phyloP scores from a whole-genome alignment of 1,140 invertebrate species.

The Microplitis mediator region DNA sequence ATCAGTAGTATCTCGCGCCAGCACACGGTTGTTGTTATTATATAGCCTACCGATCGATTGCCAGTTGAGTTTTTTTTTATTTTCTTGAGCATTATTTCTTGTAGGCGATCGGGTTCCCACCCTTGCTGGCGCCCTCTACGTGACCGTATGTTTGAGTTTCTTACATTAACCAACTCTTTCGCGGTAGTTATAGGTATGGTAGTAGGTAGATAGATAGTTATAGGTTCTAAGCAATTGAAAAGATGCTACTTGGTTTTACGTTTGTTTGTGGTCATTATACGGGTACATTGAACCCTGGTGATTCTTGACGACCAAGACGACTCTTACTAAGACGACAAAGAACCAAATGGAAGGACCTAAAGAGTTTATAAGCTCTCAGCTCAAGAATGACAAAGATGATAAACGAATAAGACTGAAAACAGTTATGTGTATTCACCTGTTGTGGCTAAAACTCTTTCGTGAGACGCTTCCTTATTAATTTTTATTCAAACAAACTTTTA shows the following conservation, averaged over 20 bases:
- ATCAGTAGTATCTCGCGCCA: neutral
- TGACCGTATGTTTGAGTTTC: slow-evolving; percentile 10
- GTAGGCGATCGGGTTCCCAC: slow-evolving; percentile 7
- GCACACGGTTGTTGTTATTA: slow-evolving; percentile 1
- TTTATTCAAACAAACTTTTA: neutral
- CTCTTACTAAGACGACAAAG: slow-evolving; percentile 18
- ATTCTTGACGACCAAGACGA: slow-evolving; percentile 17
- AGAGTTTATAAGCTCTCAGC: neutral
- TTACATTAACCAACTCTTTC: too few species aligned
- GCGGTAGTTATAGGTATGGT: neutral
- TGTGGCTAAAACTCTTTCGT: slow-evolving; percentile 23
- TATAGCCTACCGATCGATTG: neutral
- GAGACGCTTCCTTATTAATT: neutral
- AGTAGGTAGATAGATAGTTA: neutral
- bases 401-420: slow-evolving; percentile 2
- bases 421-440: slow-evolving; percentile 29
- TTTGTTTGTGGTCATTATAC: slow-evolving; percentile 47
- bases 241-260: slow-evolving; percentile 39
- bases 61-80: neutral
- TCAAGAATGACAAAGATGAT: neutral
- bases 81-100: slow-evolving; percentile 9
- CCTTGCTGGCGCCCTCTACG: slow-evolving; percentile 16
- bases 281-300: slow-evolving; percentile 46
- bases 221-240: neutral
- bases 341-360: slow-evolving; percentile 25